Evolutionary conservation across 1,140 invertebrate species (phyloP).

Genomic region (Monochamus saltuarius): DNA sequence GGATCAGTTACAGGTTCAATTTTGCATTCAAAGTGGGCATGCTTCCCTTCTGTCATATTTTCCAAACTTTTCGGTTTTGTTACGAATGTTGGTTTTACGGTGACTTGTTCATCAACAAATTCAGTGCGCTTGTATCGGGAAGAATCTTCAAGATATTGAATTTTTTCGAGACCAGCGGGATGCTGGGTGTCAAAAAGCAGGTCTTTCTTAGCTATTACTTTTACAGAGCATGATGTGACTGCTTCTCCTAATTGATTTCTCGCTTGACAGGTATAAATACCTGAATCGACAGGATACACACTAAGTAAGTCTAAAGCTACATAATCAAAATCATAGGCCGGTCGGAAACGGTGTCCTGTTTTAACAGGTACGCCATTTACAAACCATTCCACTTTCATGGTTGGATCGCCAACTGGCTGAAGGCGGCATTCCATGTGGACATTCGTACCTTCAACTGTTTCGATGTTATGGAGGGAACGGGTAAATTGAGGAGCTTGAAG

Average conservation of each 20-base stretch:
- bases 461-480: constrained; percentile 83
- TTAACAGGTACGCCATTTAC: constrained; percentile 87
- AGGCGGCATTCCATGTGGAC: constrained; percentile 91
- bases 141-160: constrained; percentile 86
- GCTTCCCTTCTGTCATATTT: constrained; percentile 84
- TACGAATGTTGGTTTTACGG: constrained; percentile 79
- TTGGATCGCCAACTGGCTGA: constrained; percentile 91
- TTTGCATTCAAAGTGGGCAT: constrained; percentile 97
- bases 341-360: constrained; percentile 91
- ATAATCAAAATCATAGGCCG: constrained; percentile 97
- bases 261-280: constrained; percentile 92
- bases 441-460: constrained; percentile 88
- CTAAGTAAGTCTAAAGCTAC: constrained; percentile 93
- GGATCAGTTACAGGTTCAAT: constrained; percentile 94
- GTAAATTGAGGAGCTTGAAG: constrained; percentile 85
- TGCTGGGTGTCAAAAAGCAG: constrained; percentile 82
- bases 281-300: constrained; percentile 95
- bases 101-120: constrained; percentile 79
- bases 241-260: constrained; percentile 90
- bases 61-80: constrained; percentile 83
- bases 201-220: constrained; percentile 86
- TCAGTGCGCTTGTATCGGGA: constrained; percentile 82
- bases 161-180: constrained; percentile 83
- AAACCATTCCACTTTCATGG: constrained; percentile 97
- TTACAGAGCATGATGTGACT: constrained; percentile 86